Evolutionary conservation across 2,113 vertebrate genomes (phyloP), one percentile per base, ranked within the genome.

Genomic region (Scomber scombrus): DNA sequence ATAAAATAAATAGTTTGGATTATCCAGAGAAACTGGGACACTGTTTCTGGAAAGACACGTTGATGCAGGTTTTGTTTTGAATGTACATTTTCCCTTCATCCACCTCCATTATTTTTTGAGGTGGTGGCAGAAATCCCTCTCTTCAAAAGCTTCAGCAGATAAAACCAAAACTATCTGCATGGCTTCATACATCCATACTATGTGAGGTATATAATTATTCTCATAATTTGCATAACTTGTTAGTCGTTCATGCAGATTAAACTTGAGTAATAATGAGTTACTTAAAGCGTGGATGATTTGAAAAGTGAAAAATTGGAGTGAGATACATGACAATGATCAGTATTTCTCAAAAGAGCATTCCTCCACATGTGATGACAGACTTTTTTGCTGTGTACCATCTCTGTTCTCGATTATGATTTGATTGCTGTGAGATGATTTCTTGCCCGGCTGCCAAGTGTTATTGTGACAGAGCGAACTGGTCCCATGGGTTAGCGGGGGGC

Each of bases 401-500:
- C 89, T 89, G 85, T 11, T 71, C 46, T 55, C 75, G 43, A 84
- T 88, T 84, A 65, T 1, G 57, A 11, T 65, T 83, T 84, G 19
- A 66, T 81, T 77, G 78, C 68, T 86, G 73, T 80, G 23, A 26
- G 23, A 26, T 49, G 49, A 10, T 67, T 80, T 60, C 51, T 67
- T 16, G 52, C 45, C 61, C 71, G 3, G 67, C 65, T 85, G 81
- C 78, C 84, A 88, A 75, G 75, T 78, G 82, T 85, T 81, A 82
- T 77, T 84, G 83, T 85, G 84, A 82, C 82, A 78, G 82, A 87
- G 54, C 31, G 29, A 45, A 81, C 65, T 14, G 50, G 74, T 82
- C 72, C 78, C 87, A 86, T 82, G 84, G 50, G 88, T 93, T 92
- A 94, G 92, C 81, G 72, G 75, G 86, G 75, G 87, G 80, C 80